Evolutionary conservation across 1,140 invertebrate genomes (phyloP).

Genomic region (Fopius arisanus): DNA sequence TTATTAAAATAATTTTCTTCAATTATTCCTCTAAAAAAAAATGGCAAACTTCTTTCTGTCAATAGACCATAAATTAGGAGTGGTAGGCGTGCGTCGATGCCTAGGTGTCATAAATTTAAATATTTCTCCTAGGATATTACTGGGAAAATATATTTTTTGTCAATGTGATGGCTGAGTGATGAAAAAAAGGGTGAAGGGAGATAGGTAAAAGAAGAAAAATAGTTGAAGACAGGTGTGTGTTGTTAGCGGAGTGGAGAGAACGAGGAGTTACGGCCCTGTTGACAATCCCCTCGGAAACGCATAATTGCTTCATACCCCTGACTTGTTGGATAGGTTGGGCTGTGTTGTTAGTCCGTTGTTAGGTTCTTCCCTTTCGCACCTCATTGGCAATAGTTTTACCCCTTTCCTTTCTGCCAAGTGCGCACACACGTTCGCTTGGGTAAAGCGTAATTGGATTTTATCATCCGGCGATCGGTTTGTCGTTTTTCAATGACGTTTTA

Average conservation of each 20-base stretch:
- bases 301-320: slow-evolving; percentile 32
- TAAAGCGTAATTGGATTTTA: slow-evolving; percentile 47
- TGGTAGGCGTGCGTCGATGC: no score
- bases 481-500: neutral
- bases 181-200: no score
- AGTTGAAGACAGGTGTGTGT: neutral
- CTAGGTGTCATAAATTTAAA: no score
- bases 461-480: slow-evolving; percentile 29
- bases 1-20: no score
- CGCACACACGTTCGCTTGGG: slow-evolving; percentile 18
- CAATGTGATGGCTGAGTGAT: no score
- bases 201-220: neutral
- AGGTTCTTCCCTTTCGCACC: neutral
- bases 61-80: no score
- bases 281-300: slow-evolving; percentile 29
- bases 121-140: no score
- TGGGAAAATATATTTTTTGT: no score
- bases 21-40: no score
- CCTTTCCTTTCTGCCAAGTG: neutral
- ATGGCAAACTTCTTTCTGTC: no score
- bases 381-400: neutral
- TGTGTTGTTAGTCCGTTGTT: slow-evolving; percentile 1
- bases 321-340: slow-evolving; percentile 34
- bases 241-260: neutral
- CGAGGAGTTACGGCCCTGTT: slow-evolving; percentile 28